Evolutionary conservation across 2,113 vertebrate genomes (phyloP).

Genomic region (Thalassoma bifasciatum): DNA sequence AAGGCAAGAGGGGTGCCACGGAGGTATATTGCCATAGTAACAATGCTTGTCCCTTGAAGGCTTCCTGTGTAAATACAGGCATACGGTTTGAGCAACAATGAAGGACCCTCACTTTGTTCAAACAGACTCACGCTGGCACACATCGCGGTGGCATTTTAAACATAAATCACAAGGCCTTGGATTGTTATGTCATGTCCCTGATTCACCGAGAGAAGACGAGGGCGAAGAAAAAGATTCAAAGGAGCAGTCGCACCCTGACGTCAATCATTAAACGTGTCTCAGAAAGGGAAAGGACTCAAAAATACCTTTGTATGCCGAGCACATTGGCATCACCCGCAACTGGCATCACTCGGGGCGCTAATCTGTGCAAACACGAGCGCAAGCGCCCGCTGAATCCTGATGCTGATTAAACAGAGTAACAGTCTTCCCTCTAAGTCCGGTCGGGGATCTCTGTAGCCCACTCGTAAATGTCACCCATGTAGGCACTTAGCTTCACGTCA

Average conservation of each 20-base stretch:
- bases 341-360: constrained; percentile 56
- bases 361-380: constrained; percentile 71
- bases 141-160: constrained; percentile 68
- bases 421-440: constrained; percentile 44
- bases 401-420: constrained; percentile 63
- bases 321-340: constrained; percentile 64
- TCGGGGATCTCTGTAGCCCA: constrained; percentile 53
- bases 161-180: constrained; percentile 75
- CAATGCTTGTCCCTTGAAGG: constrained; percentile 65
- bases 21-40: constrained; percentile 78
- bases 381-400: constrained; percentile 56
- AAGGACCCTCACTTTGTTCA: constrained; percentile 59
- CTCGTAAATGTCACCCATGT: constrained; percentile 70
- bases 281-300: constrained; percentile 31
- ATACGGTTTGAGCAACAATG: constrained; percentile 47
- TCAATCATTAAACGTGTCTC: constrained; percentile 71
- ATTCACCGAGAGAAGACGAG: constrained; percentile 63
- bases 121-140: constrained; percentile 58
- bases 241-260: constrained; percentile 44
- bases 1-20: constrained; percentile 8
- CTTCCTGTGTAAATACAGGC: constrained; percentile 66
- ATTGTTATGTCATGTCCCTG: constrained; percentile 76
- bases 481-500: constrained; percentile 58
- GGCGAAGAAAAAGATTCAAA: constrained; percentile 65
- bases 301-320: constrained; percentile 62